Evolutionary conservation across 2,113 vertebrate species (phyloP), one percentile per base, ranked within the genome.

Genomic region (Drymodes brunneopygia): DNA sequence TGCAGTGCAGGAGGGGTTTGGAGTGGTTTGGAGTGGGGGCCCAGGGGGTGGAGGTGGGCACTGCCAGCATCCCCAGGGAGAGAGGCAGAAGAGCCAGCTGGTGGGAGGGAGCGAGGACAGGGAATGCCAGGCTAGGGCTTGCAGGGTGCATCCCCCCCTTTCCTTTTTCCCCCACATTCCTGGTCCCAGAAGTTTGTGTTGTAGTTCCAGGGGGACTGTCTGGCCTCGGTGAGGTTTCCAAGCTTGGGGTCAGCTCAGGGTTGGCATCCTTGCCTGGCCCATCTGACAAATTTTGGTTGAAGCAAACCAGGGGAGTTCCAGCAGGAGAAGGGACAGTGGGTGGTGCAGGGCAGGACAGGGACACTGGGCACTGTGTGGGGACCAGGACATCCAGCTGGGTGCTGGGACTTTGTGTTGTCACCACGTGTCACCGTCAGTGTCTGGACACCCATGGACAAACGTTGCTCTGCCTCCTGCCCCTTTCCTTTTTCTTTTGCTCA

Each of bases 191-290:
- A 66, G 2, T 50, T 70, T 29, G 64, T 78, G 29, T 16, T 28
- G 42, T 35, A 54, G 36, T 48, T 88, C 17, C n/a, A 7, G 48
- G 11, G 28, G 12, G 17, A 9, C 35, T 25, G 8, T 2, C 6
- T 3, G 13, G 27, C 57, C 31, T n/a, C 0, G 0, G 2, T 0
- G n/a, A 42, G 25, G 15, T 4, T 38, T 33, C 22, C 3, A 1
- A 16, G 47, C 18, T 18, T 40, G 79, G 51, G 29, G 10, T 35
- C 38, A 12, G 35, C 1, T 4, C 40, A 31, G 51, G 22, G 8
- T 27, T 50, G 40, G 6, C 53, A 22, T 36, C 92, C 28, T 83
- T 53, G 44, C 57, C 66, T 24, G 28, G 20, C 36, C 3, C 3
- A 7, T 2, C 20, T 0, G 8, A 35, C 33, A 21, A 3, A 6